phyloP scores from a whole-genome alignment of 2,888 invertebrate species.

The Drosophila melanosoma region DNA sequence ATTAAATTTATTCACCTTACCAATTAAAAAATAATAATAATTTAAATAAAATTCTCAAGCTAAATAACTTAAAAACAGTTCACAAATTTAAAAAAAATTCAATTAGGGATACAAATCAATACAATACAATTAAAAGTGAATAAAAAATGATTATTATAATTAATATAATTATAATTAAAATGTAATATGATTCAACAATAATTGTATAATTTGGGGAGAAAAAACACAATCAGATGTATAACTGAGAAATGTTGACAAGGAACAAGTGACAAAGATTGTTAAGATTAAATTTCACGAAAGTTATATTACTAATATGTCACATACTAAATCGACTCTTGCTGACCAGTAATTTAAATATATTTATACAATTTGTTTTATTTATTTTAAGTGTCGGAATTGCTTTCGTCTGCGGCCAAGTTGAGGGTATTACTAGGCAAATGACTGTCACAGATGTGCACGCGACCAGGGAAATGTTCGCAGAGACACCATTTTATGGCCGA shows the following conservation, averaged over 20 bases:
- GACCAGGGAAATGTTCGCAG: constrained; percentile 63
- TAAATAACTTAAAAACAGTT: no score
- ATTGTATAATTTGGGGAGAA: background rate
- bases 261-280: background rate
- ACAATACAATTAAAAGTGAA: background rate
- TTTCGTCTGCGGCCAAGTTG: background rate
- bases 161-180: background rate
- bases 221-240: background rate
- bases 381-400: background rate
- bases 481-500: constrained; percentile 73
- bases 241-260: background rate
- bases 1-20: no score
- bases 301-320: no score
- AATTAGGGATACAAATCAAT: background rate
- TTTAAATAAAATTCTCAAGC: no score
- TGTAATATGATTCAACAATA: background rate
- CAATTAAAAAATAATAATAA: no score
- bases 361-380: background rate
- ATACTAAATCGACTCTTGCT: background rate
- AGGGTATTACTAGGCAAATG: constrained; percentile 34
- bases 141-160: background rate
- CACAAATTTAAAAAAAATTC: no score
- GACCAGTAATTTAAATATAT: background rate
- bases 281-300: no score
- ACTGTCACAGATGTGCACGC: constrained; percentile 60